Evolutionary conservation across 2,797 vertebrate genomes (phyloP).

Genomic region (Rhabdomys pumilio): DNA sequence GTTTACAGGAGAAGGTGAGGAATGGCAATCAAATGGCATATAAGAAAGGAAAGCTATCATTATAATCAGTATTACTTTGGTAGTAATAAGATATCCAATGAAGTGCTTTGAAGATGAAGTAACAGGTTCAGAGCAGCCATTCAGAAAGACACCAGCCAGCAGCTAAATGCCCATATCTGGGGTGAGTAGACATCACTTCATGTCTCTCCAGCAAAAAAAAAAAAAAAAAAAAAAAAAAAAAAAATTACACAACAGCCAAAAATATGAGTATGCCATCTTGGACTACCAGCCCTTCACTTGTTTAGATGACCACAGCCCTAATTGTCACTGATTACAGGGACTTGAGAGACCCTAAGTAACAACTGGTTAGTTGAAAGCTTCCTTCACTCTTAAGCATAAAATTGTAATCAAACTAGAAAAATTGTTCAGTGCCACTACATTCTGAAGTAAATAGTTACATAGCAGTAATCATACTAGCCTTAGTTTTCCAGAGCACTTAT

Average conservation of each 20-base stretch:
- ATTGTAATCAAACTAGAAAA: conserved; percentile 46
- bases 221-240: not conserved
- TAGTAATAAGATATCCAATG: not conserved
- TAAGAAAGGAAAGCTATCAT: not conserved
- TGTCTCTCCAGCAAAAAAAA: not conserved
- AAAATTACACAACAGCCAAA: not conserved
- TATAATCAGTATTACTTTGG: not conserved
- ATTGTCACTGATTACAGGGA: not conserved
- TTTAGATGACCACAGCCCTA: conserved; percentile 6
- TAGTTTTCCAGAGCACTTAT: conserved; percentile 19
- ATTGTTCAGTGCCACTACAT: not conserved
- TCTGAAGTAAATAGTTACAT: conserved; percentile 34
- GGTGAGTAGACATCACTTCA: not conserved
- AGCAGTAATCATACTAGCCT: conserved; percentile 11
- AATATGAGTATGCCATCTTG: not conserved
- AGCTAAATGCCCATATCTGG: not conserved
- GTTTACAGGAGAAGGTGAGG: not conserved
- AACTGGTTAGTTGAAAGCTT: conserved; percentile 4
- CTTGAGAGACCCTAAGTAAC: conserved; percentile 22
- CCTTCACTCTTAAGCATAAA: conserved; percentile 51
- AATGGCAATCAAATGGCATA: not conserved
- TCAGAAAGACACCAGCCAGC: not conserved
- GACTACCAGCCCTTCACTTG: not conserved
- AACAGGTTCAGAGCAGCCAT: not conserved
- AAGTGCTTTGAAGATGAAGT: not conserved